phyloP scores from a whole-genome alignment of 2,888 invertebrate species.

The Ceraclea dissimilis region DNA sequence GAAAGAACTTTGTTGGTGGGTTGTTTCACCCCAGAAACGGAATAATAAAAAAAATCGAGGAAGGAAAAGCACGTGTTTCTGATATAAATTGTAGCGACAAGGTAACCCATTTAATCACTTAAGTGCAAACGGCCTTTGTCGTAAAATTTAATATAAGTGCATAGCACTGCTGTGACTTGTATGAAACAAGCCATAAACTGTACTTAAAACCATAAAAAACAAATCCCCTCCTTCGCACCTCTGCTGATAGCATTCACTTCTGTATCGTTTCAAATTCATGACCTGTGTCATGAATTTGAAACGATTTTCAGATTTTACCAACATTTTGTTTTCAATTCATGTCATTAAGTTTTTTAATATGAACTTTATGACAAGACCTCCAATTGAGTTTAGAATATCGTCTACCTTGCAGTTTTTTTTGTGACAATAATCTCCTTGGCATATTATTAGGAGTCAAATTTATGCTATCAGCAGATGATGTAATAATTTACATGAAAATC shows the following conservation, averaged over 20 bases:
- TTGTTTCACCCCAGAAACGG: background rate
- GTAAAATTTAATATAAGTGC: conserved; percentile 18
- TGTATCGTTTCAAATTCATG: background rate
- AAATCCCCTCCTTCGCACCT: background rate
- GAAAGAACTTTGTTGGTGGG: background rate
- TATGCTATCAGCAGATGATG: too few relatives aligned
- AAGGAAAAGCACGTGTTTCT: conserved; percentile 22
- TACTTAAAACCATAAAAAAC: conserved; percentile 12
- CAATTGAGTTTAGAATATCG: too few relatives aligned
- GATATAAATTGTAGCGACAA: conserved; percentile 23
- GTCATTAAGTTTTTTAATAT: background rate
- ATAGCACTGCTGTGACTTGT: conserved; percentile 13
- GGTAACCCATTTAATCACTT: conserved; percentile 23
- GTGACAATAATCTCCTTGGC: too few relatives aligned
- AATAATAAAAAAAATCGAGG: conserved; percentile 20
- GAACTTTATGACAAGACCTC: too few relatives aligned
- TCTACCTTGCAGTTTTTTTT: too few relatives aligned
- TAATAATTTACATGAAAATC: too few relatives aligned
- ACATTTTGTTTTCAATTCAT: background rate
- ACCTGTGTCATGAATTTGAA: background rate
- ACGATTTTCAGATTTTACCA: background rate
- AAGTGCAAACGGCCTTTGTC: conserved; percentile 21
- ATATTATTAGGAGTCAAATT: too few relatives aligned
- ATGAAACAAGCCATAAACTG: conserved; percentile 21
- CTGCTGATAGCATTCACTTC: too few relatives aligned